These are phyloP conservation scores for Condylostylus longicornis DNA, from an alignment of 1,140 invertebrate genomes.

Conservation along the genomic window DNA sequence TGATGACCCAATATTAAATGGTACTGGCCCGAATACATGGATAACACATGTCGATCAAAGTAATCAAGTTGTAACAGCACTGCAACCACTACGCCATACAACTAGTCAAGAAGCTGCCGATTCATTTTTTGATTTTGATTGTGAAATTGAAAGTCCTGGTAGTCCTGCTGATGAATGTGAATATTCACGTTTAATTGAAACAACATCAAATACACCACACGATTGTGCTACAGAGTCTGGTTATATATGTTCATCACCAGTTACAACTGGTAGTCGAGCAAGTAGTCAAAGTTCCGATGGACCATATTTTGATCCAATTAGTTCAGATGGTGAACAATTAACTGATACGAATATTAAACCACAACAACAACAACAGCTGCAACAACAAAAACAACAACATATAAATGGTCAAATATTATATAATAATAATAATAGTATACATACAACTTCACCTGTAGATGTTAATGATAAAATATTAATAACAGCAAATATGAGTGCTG, in stretches of 20 bases:
- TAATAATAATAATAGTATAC: too few species aligned
- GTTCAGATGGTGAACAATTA: constrained; percentile 26
- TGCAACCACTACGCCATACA: constrained; percentile 33
- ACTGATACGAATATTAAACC: constrained; percentile 5
- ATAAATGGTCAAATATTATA: too few species aligned
- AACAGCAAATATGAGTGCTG: too few species aligned
- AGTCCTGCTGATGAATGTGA: constrained; percentile 48
- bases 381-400: constrained; percentile 16
- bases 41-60: constrained; percentile 17
- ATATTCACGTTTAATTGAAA: constrained; percentile 33
- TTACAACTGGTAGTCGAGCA: constrained; percentile 6
- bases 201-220: constrained; percentile 32
- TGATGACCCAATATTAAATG: constrained; percentile 29
- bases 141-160: constrained; percentile 44
- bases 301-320: constrained; percentile 38
- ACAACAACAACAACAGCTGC: constrained; percentile 4
- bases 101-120: constrained; percentile 40
- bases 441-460: too few species aligned
- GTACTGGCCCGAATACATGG: constrained; percentile 22
- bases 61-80: constrained; percentile 27
- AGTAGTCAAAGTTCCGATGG: constrained; percentile 33
- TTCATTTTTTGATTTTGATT: constrained; percentile 42
- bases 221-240: constrained; percentile 36
- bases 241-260: constrained; percentile 33
- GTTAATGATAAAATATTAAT: too few species aligned